Evolutionary conservation across 2,113 vertebrate genomes (phyloP).

Genomic region (Polypterus senegalus): DNA sequence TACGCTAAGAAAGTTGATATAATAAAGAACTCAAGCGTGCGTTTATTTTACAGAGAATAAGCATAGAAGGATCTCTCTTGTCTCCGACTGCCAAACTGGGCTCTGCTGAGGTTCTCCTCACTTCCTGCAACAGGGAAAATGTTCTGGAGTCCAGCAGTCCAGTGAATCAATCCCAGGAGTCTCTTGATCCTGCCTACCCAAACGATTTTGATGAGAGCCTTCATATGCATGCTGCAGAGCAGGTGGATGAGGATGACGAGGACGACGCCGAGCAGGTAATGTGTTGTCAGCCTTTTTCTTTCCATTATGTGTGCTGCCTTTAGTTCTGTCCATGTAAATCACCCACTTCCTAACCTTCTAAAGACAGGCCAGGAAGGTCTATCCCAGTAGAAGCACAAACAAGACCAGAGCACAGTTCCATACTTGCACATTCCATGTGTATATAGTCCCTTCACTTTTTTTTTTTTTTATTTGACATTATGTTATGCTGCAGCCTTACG

Average conservation of each 20-base stretch:
- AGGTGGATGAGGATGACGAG: constrained; percentile 67
- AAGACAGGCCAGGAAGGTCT: too few relatives aligned
- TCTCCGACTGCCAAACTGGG: constrained; percentile 56
- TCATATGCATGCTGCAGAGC: constrained; percentile 43
- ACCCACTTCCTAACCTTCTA: too few relatives aligned
- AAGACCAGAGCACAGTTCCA: too few relatives aligned
- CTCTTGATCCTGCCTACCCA: constrained; percentile 50
- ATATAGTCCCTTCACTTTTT: too few relatives aligned
- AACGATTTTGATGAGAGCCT: constrained; percentile 58
- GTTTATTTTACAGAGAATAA: constrained; percentile 39
- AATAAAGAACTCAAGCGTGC: too few relatives aligned
- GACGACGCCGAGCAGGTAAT: constrained; percentile 58
- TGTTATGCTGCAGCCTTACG: too few relatives aligned
- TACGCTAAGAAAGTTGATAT: too few relatives aligned
- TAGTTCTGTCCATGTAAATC: too few relatives aligned
- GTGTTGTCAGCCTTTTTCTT: constrained; percentile 14
- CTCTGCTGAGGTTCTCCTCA: constrained; percentile 36
- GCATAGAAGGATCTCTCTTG: constrained; percentile 48
- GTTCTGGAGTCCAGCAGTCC: constrained; percentile 27
- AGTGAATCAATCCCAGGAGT: constrained; percentile 57
- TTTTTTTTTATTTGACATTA: too few relatives aligned
- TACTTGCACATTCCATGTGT: too few relatives aligned
- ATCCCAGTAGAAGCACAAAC: too few relatives aligned
- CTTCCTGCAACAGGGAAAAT: constrained; percentile 54
- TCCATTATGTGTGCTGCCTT: neutral